These are phyloP conservation scores for Meda fulgida DNA, from an alignment of 2,797 vertebrate species.

Conservation along the genomic window DNA sequence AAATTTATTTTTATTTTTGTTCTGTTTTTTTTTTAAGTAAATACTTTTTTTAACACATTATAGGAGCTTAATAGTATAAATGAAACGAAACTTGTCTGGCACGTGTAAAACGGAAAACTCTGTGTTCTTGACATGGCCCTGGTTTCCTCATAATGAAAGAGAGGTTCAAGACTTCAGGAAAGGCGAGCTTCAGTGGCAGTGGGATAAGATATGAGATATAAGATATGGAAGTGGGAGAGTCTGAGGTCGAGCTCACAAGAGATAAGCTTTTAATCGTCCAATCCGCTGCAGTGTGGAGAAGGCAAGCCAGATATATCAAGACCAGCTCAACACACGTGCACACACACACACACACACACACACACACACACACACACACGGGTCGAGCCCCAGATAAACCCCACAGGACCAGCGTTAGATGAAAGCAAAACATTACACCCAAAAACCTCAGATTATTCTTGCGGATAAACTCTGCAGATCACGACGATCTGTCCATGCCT, in stretches of 20 bases:
- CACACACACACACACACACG: not conserved
- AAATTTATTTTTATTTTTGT: too few species aligned
- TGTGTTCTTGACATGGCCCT: not conserved
- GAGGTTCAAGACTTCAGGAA: conserved; percentile 38
- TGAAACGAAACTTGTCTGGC: not conserved
- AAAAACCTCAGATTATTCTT: not conserved
- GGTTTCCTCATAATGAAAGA: not conserved
- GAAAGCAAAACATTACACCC: conserved; percentile 47
- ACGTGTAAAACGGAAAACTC: not conserved
- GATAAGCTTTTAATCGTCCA: conserved; percentile 77
- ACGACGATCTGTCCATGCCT: not conserved
- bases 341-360: not conserved
- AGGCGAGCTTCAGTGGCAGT: conserved; percentile 50
- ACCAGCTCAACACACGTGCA: not conserved
- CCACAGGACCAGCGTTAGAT: not conserved
- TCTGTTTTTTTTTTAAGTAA: too few species aligned
- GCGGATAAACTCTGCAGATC: not conserved
- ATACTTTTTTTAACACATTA: too few species aligned
- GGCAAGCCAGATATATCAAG: conserved; percentile 57
- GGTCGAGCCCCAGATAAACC: conserved; percentile 36
- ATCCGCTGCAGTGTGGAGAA: conserved; percentile 71
- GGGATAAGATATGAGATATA: conserved; percentile 44
- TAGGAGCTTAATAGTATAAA: not conserved
- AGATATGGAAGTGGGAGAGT: conserved; percentile 48
- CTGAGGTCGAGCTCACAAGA: conserved; percentile 60